Evolutionary conservation across 1,140 invertebrate species (phyloP), one percentile per base, ranked within the genome.

Genomic region (Saxidomus purpurata): DNA sequence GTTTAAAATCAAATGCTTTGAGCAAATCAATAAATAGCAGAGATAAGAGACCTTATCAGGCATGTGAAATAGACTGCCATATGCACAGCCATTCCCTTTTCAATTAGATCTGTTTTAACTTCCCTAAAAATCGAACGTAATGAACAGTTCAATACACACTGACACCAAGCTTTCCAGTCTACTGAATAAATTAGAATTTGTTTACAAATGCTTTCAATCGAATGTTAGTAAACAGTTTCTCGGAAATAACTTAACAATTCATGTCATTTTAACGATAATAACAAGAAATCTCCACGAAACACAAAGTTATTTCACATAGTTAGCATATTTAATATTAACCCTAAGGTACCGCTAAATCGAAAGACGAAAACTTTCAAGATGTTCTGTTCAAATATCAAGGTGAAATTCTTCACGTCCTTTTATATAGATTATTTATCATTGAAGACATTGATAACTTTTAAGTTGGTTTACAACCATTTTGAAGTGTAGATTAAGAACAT

Each of bases 351-450:
- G 15, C 22, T 38, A 71, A 15, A 71, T 1, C 67, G 13, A 38
- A 71, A 36, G 38, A 15, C 67, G 59, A 63, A 63, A 63, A 63
- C 1, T n/a, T n/a, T 71, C 2, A 67, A 67, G 61, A 67, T 67
- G 31, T 28, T 31, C 61, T 31, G 28, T 67, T 67, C 61, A 67
- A 67, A 67, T 71, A 71, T 71, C 31, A 71, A 71, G 67, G 67
- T 71, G 34, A 71, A 36, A 71, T 71, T 71, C 67, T 38, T 71
- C 34, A 71, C 34, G 22, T 31, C 15, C 28, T 19, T 38, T 36
- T 40, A 71, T 71, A 9, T 17, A 28, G 59, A 25, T 63, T 28
- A 63, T 63, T 28, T 63, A 28, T 63, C n/a, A 31, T 38, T 17
- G 38, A 71, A 4, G 67, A 11, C 67, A 71, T 67, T n/a, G n/a